Evolutionary conservation across 2,113 vertebrate species (phyloP), one percentile per base, ranked within the genome.

Genomic region (Myrmophylax atrothorax): DNA sequence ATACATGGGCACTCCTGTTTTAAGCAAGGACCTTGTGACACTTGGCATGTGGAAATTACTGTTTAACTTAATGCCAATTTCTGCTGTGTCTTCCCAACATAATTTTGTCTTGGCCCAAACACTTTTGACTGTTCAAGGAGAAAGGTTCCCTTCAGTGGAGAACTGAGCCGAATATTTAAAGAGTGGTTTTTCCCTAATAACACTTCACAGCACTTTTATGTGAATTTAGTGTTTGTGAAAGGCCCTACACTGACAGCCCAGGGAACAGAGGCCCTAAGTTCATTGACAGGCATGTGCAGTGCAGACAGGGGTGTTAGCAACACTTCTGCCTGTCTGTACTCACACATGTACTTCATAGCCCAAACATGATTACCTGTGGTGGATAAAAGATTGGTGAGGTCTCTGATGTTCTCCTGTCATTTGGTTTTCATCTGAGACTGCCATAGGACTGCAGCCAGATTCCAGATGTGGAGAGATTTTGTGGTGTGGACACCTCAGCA

Each of bases 101-200:
- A 59, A 38, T 94, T 95, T 83, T 63, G 53, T 66, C 50, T 83
- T 37, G 44, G 47, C 47, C 18, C 0, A 0, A 83, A 47, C 35
- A 35, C 55, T 90, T 89, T 40, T 50, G 69, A 47, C 49, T 87
- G 42, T 62, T 93, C 38, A 59, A 79, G 35, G 82, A 96, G 70
- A 91, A 96, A 96, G 50, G 35, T 55, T 85, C 58, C 59, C 90
- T 93, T 91, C 72, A 94, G 79, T 1, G 1, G 70, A 93, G 68
- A 88, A 59, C 18, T 29, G 19, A 90, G 37, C 70, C 84, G 89
- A 77, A 52, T 5, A 22, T 93, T 93, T 84, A 95, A 90, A 90
- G 73, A 28, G 90, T 95, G 87, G 12, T 83, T 96, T 95, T 94
- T 59, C 93, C 89, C 79, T 90, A 96, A 96, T 96, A 96, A 97